Evolutionary conservation across 2,797 vertebrate species (phyloP), one percentile per base, ranked within the genome.

Genomic region (Anniella stebbinsi): DNA sequence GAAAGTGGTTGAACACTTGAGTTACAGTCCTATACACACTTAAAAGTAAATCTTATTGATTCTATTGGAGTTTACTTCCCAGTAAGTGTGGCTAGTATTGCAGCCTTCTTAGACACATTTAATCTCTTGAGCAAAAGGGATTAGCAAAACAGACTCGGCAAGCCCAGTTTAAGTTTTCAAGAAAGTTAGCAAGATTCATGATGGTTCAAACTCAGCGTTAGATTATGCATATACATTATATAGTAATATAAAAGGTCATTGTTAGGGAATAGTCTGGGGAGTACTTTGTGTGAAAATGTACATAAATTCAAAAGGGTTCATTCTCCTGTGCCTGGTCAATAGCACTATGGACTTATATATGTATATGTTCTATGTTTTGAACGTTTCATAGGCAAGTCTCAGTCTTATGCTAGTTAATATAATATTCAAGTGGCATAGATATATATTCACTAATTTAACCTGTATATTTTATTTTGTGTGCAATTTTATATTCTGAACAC

Each of bases 401-500:
- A 76, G 45, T n/a, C 17, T 76, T 90, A 48, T 82, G 69, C 45
- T 73, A 73, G 13, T 36, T 77, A 54, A 78, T 84, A 81, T 57
- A 70, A 80, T 41, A 41, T 30, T 57, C 51, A 76, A 76, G 33
- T 51, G 7, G 41, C 25, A 81, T 75, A 73, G 51, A 66, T 81
- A 1, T 72, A 11, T 86, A 70, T 89, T 72, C 21, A 21, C 28
- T 63, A 80, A n/a, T 66, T 38, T 66, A 51, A 81, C 25, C 8
- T 87, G 17, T 84, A 18, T 69, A 51, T 67, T 73, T 66, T 12
- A 15, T 60, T 87, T 81, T 86, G 28, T 86, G 51, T 80, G 36
- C 51, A 80, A 28, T 80, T 86, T 86, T 80, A 83, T 88, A 86
- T 77, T 83, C 48, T 87, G 73, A 83, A 83, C 18, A 54, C 60